Percentiles rank a stretch among this genome's conserved stretches.
These are phyloP conservation scores for Pachycephala philippinensis DNA, from an alignment of 2,113 vertebrate genomes.

Conservation along the genomic window DNA sequence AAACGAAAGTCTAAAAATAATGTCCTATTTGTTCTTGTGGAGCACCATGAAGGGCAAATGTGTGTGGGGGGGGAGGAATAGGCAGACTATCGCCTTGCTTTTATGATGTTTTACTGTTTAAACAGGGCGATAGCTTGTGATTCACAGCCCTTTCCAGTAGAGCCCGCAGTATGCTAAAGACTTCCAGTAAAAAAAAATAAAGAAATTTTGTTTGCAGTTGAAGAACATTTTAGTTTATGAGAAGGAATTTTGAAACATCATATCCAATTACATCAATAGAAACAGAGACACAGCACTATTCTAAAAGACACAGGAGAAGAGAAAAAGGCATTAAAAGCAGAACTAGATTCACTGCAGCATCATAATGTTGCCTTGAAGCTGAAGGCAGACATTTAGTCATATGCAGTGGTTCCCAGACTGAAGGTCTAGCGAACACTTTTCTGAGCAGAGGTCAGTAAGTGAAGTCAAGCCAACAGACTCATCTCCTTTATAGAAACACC, in stretches of 20 bases:
- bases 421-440: neutral
- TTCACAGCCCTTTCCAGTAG: neutral
- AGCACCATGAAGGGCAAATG: neutral
- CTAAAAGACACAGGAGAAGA: neutral
- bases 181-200: neutral
- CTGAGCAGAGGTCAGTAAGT: neutral
- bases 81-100: neutral
- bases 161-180: neutral
- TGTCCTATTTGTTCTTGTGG: neutral
- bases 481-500: accelerated
- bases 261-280: neutral
- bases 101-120: neutral
- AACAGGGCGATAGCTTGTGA: neutral
- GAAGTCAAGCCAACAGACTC: neutral
- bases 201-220: neutral
- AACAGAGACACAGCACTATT: neutral
- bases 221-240: neutral
- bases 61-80: neutral
- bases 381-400: neutral
- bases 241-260: neutral
- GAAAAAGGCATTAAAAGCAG: neutral
- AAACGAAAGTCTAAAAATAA: neutral
- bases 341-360: neutral
- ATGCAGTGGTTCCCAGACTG: neutral
- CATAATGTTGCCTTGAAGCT: neutral